A percentile compares a stretch with the other conserved stretches of the same genome.
Conservation (phyloP, 2,888 invertebrate genomes). For the Trachelus tabidus region DNA sequence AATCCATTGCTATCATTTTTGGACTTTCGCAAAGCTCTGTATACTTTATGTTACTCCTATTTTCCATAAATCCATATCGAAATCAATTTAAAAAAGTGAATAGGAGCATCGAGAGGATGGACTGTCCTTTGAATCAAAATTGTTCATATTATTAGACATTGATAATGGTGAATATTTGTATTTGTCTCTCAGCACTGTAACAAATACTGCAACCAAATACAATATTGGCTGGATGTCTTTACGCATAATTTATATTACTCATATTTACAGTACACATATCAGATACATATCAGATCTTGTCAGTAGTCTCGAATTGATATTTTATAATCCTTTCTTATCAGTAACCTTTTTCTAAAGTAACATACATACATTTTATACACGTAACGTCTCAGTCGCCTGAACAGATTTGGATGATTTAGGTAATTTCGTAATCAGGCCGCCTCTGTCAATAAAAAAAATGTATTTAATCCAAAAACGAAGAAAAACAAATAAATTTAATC, state of each 20-base stretch:
- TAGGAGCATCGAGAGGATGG: background rate
- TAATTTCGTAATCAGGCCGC: background rate
- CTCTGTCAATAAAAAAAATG: background rate
- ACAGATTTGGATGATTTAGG: background rate
- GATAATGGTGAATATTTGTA: background rate
- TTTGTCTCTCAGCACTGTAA: background rate
- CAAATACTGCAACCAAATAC: background rate
- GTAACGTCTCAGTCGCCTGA: background rate
- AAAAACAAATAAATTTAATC: background rate
- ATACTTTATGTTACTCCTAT: background rate
- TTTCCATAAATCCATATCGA: background rate
- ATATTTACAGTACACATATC: background rate
- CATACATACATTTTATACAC: background rate
- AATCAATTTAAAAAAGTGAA: background rate
- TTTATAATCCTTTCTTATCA: background rate
- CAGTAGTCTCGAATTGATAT: background rate
- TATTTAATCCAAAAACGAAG: background rate
- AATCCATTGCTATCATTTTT: no score
- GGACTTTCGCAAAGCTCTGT: no score
- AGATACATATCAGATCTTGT: background rate
- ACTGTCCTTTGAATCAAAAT: background rate
- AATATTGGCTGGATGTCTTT: background rate
- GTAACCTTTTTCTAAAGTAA: background rate
- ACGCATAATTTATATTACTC: background rate
- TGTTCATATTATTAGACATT: background rate